Evolutionary conservation across 1,140 invertebrate species (phyloP), one percentile per base, ranked within the genome.

Genomic region (Meloidogyne chitwoodi): DNA sequence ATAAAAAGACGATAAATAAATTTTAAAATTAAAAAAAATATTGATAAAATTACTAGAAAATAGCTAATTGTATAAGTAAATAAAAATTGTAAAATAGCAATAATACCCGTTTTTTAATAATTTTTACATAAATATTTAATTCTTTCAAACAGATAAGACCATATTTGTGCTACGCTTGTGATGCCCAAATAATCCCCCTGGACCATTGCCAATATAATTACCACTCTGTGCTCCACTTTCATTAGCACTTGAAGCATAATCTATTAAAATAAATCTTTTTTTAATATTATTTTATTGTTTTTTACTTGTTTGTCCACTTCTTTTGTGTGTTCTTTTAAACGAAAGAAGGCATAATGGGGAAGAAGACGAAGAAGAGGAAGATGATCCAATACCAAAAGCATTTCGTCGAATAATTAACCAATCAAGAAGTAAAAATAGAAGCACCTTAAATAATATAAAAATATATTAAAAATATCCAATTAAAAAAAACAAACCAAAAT

Each of bases 371-470:
- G 48, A 16, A 16, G 41, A 56, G 5, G 48, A 56, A n/a, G 48
- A 5, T n/a, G 48, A n/a, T 56, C 48, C 48, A 22, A 56, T 56
- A 56, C 48, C 48, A n/a, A 84, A 77, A 24, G 83, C 83, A 71
- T 84, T 84, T 19, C 83, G 44, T 38, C 83, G 77, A 27, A 84
- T 86, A 48, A 86, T 76, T 73, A 86, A 78, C 74, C 83, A 85
- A 41, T 85, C 83, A n/a, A 85, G 78, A 8, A 86, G 72, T 6
- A 85, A 65, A n/a, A 85, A 82, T 6, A 84, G 29, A 26, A 85
- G 66, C 31, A 73, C 70, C 70, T 73, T 29, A 71, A 62, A 22
- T 10, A 14, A 19, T 16, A 16, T 22, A 16, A 69, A 24, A 12
- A n/a, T n/a, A n/a, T 29, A 6, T 38, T 0, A 26, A 14, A 12